These are phyloP conservation scores for Caenorhabditis japonica DNA, from an alignment of 2,888 invertebrate genomes.

Conservation along the genomic window DNA sequence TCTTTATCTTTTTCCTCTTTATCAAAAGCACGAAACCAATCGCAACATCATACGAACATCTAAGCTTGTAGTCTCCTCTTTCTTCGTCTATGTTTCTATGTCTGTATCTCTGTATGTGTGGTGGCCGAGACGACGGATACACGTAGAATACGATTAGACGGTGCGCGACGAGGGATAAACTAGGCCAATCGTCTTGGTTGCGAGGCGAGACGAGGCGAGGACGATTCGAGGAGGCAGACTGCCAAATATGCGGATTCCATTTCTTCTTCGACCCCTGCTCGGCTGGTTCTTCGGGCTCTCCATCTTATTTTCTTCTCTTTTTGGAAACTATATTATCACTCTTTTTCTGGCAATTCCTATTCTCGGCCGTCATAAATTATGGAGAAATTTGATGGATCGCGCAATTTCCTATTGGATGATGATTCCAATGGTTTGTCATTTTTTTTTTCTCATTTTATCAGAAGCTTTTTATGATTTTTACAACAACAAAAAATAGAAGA, in stretches of 20 bases:
- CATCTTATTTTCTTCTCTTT: slow-evolving; percentile 64
- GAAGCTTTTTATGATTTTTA: neutral
- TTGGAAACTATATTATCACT: slow-evolving; percentile 75
- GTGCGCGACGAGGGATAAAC: slow-evolving; percentile 24
- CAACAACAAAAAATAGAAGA: neutral
- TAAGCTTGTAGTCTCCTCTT: slow-evolving; percentile 1
- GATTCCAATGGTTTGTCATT: slow-evolving; percentile 71
- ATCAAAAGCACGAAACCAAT: slow-evolving; percentile 21
- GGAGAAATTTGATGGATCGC: slow-evolving; percentile 73
- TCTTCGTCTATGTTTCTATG: slow-evolving; percentile 3
- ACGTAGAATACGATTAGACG: neutral
- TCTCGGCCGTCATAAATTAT: slow-evolving; percentile 65
- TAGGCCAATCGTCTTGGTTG: slow-evolving; percentile 46
- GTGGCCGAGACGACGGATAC: slow-evolving; percentile 10
- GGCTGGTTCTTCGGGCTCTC: slow-evolving; percentile 67
- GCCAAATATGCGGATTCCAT: slow-evolving; percentile 37
- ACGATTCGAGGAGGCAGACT: slow-evolving; percentile 38
- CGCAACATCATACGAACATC: slow-evolving; percentile 16
- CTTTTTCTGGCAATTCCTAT: slow-evolving; percentile 69
- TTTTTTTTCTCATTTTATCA: neutral
- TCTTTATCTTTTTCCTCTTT: too few relatives aligned
- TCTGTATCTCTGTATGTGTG: too few relatives aligned
- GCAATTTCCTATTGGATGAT: slow-evolving; percentile 76
- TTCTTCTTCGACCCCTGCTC: slow-evolving; percentile 58
- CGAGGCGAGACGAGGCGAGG: slow-evolving; percentile 30